These are phyloP conservation scores for Lithophane ornitopus DNA, from an alignment of 2,888 invertebrate genomes.

Conservation along the genomic window DNA sequence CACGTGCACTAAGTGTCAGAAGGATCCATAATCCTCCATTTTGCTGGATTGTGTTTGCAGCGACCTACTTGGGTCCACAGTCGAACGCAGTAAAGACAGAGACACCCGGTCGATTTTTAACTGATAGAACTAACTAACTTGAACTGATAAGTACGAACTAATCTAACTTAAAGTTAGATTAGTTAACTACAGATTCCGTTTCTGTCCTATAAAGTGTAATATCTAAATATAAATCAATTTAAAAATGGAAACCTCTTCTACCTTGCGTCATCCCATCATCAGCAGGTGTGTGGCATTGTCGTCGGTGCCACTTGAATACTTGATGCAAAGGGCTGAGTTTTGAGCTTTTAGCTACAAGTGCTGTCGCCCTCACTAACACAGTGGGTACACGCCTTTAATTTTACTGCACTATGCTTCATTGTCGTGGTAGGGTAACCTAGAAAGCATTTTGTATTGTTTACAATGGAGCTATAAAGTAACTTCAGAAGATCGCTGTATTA, in stretches of 20 bases:
- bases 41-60: no score
- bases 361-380: slow-evolving; percentile 67
- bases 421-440: slow-evolving; percentile 14
- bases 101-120: no score
- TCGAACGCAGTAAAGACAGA: no score
- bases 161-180: no score
- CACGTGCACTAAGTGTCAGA: no score
- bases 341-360: slow-evolving; percentile 81
- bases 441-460: slow-evolving; percentile 23
- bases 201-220: no score
- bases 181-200: no score
- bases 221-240: no score
- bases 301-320: slow-evolving; percentile 85
- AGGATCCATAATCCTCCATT: no score
- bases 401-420: slow-evolving; percentile 25
- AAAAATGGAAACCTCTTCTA: slow-evolving; percentile 33
- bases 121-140: no score
- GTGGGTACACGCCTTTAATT: slow-evolving; percentile 45
- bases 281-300: slow-evolving; percentile 88
- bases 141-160: no score
- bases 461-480: not conserved
- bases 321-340: slow-evolving; percentile 85
- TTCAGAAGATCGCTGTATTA: not conserved
- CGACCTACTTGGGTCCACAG: no score
- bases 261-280: slow-evolving; percentile 66